These are phyloP conservation scores for Cordilura impudica DNA, from an alignment of 2,888 invertebrate genomes.

Conservation along the genomic window DNA sequence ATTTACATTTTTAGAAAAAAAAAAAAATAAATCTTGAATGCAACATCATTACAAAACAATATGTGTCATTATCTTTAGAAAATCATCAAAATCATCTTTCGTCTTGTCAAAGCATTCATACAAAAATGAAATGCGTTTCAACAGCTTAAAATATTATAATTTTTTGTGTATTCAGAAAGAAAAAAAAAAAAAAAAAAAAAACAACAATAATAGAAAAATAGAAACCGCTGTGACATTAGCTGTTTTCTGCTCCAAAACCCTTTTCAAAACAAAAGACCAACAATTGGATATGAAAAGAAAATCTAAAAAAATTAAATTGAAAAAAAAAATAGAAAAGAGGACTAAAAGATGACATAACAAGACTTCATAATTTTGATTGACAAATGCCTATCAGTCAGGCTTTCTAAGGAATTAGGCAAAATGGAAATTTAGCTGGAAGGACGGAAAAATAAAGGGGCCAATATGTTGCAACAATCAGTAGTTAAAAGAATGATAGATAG, in stretches of 20 bases:
- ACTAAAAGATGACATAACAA: conserved; percentile 47
- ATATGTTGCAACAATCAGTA: no score
- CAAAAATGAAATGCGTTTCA: no score
- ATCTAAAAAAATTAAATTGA: background rate
- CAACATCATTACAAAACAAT: conserved; percentile 52
- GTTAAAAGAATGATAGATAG: no score
- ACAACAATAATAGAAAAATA: no score
- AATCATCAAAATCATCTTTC: conserved; percentile 26
- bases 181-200: no score
- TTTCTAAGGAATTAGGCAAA: conserved; percentile 9
- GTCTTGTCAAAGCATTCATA: conserved; percentile 8
- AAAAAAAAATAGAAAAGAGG: background rate
- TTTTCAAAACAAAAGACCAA: background rate
- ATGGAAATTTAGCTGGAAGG: no score
- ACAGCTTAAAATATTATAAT: conserved; percentile 53
- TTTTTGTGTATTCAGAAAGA: conserved; percentile 41
- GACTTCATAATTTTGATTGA: conserved; percentile 70
- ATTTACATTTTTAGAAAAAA: no score
- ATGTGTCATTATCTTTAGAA: conserved; percentile 53
- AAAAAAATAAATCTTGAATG: no score
- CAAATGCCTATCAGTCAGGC: conserved; percentile 70
- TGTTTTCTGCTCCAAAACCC: background rate
- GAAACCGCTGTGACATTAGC: conserved; percentile 31
- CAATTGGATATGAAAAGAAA: conserved; percentile 9
- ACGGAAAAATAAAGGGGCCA: no score